Conservation (phyloP, 2,113 vertebrate genomes). For the Brienomyrus longianalis region DNA sequence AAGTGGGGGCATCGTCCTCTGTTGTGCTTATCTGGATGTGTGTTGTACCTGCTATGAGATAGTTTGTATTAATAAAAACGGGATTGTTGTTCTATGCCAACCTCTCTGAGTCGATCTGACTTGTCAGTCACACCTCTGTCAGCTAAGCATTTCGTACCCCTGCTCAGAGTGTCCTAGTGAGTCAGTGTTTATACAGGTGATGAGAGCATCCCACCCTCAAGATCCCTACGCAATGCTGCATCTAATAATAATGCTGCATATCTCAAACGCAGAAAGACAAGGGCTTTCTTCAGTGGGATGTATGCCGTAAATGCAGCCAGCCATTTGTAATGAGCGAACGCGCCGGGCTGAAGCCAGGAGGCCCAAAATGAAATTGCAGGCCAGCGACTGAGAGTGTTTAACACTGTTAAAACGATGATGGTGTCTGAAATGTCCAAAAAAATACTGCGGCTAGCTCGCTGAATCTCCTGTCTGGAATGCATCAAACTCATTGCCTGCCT, state of each 20-base stretch:
- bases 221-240: not conserved
- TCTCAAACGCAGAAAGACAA: not conserved
- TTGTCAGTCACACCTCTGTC: not conserved
- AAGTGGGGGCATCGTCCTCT: constrained; percentile 59
- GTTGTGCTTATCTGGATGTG: constrained; percentile 68
- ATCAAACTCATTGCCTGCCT: not conserved
- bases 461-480: not conserved
- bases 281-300: not conserved
- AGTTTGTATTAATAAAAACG: constrained; percentile 66
- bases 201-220: not conserved
- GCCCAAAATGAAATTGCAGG: not conserved
- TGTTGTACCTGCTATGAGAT: constrained; percentile 65
- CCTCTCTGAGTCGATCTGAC: constrained; percentile 11
- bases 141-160: not conserved
- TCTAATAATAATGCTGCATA: not conserved
- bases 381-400: not conserved
- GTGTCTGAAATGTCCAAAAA: not conserved
- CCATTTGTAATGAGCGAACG: not conserved
- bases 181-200: not conserved
- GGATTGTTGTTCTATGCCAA: constrained; percentile 63
- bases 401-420: not conserved
- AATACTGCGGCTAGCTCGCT: not conserved
- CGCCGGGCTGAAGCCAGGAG: not conserved
- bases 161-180: not conserved
- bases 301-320: not conserved